A percentile compares a stretch with the other conserved stretches of the same genome.
Evolutionary conservation across 2,888 invertebrate genomes (phyloP).

Genomic region (Calameuta filiformis): DNA sequence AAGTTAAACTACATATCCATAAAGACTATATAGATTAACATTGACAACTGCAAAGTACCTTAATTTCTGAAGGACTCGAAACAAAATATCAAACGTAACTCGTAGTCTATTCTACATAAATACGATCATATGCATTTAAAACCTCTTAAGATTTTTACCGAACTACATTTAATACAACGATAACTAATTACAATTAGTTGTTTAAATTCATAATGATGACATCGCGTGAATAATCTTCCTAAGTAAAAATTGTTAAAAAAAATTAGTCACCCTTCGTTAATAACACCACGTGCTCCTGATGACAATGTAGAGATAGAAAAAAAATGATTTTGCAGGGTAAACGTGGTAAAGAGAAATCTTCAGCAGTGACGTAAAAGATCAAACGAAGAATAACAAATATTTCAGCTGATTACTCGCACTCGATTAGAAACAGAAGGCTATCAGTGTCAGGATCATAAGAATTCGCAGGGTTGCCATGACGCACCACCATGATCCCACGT

Average conservation of each 20-base stretch:
- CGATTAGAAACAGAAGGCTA: slow-evolving; percentile 63
- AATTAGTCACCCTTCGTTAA: not conserved
- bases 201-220: not conserved
- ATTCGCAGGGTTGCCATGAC: slow-evolving; percentile 43
- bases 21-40: not conserved
- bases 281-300: not conserved
- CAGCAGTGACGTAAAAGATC: slow-evolving; percentile 28
- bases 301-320: not conserved
- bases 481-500: not conserved
- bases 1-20: too few relatives aligned
- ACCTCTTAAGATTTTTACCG: not conserved
- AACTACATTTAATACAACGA: not conserved
- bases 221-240: not conserved
- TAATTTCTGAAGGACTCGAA: too few relatives aligned
- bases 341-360: not conserved
- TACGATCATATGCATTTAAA: not conserved
- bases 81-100: too few relatives aligned
- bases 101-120: too few relatives aligned
- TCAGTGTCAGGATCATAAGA: slow-evolving; percentile 49
- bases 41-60: not conserved
- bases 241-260: not conserved
- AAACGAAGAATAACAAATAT: slow-evolving; percentile 45
- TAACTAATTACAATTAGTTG: not conserved
- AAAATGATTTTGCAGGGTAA: not conserved
- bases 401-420: slow-evolving; percentile 58